Evolutionary conservation across 2,797 vertebrate species (phyloP), one percentile per base, ranked within the genome.

Genomic region (Spatula versicolor): DNA sequence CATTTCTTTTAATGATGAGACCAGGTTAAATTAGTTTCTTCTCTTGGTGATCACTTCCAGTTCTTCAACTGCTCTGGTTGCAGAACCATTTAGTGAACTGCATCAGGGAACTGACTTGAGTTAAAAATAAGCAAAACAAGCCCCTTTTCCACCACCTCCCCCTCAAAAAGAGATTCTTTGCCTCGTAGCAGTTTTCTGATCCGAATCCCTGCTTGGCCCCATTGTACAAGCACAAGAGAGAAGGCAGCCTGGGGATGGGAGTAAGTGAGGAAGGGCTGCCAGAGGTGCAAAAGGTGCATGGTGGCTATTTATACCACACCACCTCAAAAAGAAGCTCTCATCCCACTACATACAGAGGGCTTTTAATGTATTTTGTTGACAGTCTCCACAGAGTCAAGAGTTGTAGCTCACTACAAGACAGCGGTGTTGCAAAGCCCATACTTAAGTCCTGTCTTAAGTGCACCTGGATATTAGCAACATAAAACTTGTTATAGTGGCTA

Each of bases 401-500:
- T 54, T 69, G 1, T 1, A 5, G 62, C 62, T 86, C 77, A 54
- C 64, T 11, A 1, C 43, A 11, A 54, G 33, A 25, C 66, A 45
- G 9, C n/a, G 62, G 4, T 62, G 63, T 25, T 86, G 59, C 37
- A 58, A 43, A 81, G 5, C 41, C 58, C 60, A 23, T 7, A 3
- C 2, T 39, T 8, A 7, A 31, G n/a, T 46, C 72, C 30, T 76
- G 30, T 52, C 39, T 13, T 11, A 3, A 2, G n/a, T 31, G 15
- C 13, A 4, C 2, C 2, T 11, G 39, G 60, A 4, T 56, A 9
- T 3, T 17, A 13, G 17, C 25, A 2, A 0, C 3, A 15, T 30
- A 9, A 23, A 12, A 15, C 10, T 30, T n/a, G 5, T 13, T 48
- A 12, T 0, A 21, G 50, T 37, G 48, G 43, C 43, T 23, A 8